Evolutionary conservation across 2,113 vertebrate species (phyloP).

Genomic region (Otus sunia): DNA sequence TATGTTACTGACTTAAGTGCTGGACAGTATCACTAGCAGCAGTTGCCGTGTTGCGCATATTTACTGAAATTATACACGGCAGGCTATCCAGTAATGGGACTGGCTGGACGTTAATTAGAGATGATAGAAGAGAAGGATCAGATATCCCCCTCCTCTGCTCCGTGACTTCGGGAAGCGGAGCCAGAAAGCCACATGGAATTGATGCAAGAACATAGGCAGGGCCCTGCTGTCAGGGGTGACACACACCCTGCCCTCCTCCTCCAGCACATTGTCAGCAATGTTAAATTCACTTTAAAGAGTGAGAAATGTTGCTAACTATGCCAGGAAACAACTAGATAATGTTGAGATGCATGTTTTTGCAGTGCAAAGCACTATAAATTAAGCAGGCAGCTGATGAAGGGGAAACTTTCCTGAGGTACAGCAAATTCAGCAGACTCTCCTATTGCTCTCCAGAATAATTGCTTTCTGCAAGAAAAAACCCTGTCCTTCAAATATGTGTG

Average conservation of each 20-base stretch:
- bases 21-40: background rate
- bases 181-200: background rate
- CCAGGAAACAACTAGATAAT: slow-evolving; percentile 70
- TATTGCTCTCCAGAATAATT: background rate
- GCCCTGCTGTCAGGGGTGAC: background rate
- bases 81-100: background rate
- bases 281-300: slow-evolving; percentile 65
- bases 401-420: slow-evolving; percentile 43
- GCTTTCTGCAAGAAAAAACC: slow-evolving; percentile 11
- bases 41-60: background rate
- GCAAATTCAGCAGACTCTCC: slow-evolving; percentile 45
- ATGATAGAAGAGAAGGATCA: background rate
- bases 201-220: background rate
- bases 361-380: slow-evolving; percentile 64
- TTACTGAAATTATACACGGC: background rate
- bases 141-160: background rate
- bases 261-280: slow-evolving; percentile 61
- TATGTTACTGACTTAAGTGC: background rate
- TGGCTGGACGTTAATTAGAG: background rate
- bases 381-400: slow-evolving; percentile 60
- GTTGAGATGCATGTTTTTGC: slow-evolving; percentile 57
- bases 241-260: background rate
- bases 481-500: slow-evolving; percentile 22
- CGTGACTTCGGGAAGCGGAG: background rate
- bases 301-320: slow-evolving; percentile 70